Base-by-base conservation (phyloP, 1,140 invertebrate species). In the Brachionus paranguensis region DNA sequence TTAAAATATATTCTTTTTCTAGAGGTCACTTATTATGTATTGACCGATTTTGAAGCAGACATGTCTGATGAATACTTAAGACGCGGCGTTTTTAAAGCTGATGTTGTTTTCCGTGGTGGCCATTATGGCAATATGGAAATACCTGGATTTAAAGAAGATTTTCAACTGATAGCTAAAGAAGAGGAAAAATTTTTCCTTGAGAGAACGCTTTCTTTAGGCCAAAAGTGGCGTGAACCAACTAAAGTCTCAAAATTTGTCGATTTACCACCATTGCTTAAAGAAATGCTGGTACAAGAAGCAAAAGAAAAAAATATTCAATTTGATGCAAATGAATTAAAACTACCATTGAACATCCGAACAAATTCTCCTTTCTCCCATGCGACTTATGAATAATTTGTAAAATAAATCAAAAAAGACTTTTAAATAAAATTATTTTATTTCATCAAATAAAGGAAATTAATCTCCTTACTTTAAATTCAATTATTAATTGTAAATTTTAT, bases 121-220 rank as follows among this genome's bases (percentile, higher is more conserved):
- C 20, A 37, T n/a, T 81, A 81, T 20, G 78, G 78, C 5, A 64
- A 43, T 37, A 60, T 64, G 78, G 64, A 60, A 68, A 81, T 81
- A n/a, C 78, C 78, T 24, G 78, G 78, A 11, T 64, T 64, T n/a
- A 81, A 81, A 64, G 78, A 81, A 81, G 78, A 81, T 37, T 81
- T 81, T 14, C 78, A 81, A 20, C 43, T 81, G 12, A 37, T 81
- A 4, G 24, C 78, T 20, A 64, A 64, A 81, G 78, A 81, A 24
- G 53, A 81, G n/a, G 78, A 81, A 37, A 60, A 81, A 47, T 65
- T 47, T 55, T 81, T 45, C 33, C 0, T 81, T 1, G 78, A 81
- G 14, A 37, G 33, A 12, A 81, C 78, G 45, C n/a, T 41, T 14
- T 3, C 78, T 7, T 3, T 33, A 64, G 78, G 78, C 2, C n/a